Percentiles rank a stretch among this genome's conserved stretches.
Conservation (phyloP, 2,113 vertebrate species). For the Rhagologus leucostigma region DNA sequence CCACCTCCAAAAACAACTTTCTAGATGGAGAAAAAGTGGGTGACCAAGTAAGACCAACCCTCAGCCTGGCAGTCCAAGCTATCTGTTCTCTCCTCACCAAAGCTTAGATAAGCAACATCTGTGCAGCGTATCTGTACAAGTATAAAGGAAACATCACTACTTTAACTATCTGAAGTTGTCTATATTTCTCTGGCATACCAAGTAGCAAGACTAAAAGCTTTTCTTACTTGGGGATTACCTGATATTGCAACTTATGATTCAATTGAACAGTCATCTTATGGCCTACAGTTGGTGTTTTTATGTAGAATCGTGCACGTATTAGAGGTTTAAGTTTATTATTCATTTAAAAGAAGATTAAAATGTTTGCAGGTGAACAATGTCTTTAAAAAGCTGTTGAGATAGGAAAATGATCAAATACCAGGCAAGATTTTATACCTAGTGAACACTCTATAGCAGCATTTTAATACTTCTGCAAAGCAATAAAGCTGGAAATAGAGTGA, state of each 20-base stretch:
- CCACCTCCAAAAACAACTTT: background rate
- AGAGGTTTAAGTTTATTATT: background rate
- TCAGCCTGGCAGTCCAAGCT: background rate
- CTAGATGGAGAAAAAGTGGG: background rate
- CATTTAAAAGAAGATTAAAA: background rate
- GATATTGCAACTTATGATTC: background rate
- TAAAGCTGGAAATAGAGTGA: background rate
- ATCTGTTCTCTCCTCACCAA: background rate
- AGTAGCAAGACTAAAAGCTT: background rate
- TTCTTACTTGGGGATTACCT: background rate
- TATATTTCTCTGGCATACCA: background rate
- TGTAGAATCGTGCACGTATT: background rate
- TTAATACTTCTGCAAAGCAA: background rate
- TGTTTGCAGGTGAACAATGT: background rate
- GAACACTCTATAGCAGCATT: background rate
- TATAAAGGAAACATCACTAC: background rate
- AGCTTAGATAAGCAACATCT: background rate
- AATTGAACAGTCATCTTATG: background rate
- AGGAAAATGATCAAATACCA: background rate
- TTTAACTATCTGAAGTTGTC: background rate
- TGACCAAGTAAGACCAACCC: background rate
- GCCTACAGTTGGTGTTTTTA: background rate
- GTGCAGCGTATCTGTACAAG: background rate
- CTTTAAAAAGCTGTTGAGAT: background rate
- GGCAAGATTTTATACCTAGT: background rate